Evolutionary conservation across 2,113 vertebrate species (phyloP), one percentile per base, ranked within the genome.

Genomic region (Poeciliopsis retropinna): DNA sequence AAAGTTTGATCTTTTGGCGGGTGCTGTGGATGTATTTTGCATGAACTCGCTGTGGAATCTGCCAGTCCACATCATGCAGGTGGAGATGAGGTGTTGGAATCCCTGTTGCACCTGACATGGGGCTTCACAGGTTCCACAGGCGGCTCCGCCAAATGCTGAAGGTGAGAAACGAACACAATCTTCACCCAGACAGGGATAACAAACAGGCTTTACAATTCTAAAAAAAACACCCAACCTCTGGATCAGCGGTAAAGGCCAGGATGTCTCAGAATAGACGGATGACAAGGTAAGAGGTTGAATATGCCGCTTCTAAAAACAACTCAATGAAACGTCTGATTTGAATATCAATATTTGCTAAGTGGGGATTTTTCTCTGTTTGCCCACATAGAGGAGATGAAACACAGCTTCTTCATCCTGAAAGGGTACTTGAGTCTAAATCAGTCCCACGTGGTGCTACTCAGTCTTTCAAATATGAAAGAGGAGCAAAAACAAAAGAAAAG

Each of bases 111-210:
- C 60, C 70, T 72, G 37, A 47, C 39, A 72, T 29, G 62, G 70
- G 60, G 30, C 41, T 62, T 72, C 60, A 25, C 70, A 51, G 70
- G 29, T 47, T 47, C 64, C 39, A 32, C 51, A 25, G 22, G 19
- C 51, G 25, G 51, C 8, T 7, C 70, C 63, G n/a, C 70, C 60
- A 74, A 66, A 41, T 67, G 17, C 47, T 74, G 27, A 47, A 27
- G 63, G 41, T 73, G 54, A 70, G 27, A 66, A 70, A 62, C 19
- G 0, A 76, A 12, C 70, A 63, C 27, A 61, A 61, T 67, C 54
- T 66, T 60, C 70, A 41, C 57, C 15, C 32, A 70, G 37, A 66
- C 29, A 31, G 22, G 2, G 44, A 41, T 69, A 74, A 70, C 37
- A 37, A 74, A 70, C 37, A 37, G 67, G 64, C 22, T 60, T n/a